Evolutionary conservation across 2,113 vertebrate genomes (phyloP).

Genomic region (Talpa occidentalis): DNA sequence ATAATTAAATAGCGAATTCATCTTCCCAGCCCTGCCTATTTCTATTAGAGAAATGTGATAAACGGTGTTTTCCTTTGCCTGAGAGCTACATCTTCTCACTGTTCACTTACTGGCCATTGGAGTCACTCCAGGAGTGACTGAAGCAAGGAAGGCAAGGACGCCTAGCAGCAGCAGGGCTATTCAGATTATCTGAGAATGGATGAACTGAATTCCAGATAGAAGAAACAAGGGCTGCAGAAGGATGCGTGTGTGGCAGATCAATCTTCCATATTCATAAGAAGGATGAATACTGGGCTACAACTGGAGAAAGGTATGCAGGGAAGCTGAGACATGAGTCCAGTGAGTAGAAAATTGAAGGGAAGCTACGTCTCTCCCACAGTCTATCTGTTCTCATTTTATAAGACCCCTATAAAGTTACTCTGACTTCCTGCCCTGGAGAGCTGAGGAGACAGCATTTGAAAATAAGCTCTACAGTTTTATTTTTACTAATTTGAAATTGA

Average conservation of each 20-base stretch:
- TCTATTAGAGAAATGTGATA: slow-evolving; percentile 15
- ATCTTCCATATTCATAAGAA: background rate
- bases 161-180: background rate
- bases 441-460: background rate
- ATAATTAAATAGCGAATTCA: slow-evolving; percentile 36
- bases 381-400: background rate
- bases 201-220: background rate
- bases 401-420: background rate
- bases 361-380: background rate
- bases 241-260: fast-evolving
- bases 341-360: background rate
- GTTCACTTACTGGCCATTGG: background rate
- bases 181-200: background rate
- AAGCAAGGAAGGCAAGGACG: background rate
- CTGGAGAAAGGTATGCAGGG: background rate
- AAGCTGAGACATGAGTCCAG: background rate
- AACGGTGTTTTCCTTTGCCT: background rate
- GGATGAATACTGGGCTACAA: background rate
- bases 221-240: background rate
- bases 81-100: background rate
- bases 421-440: background rate
- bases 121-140: background rate
- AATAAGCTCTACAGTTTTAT: background rate
- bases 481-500: background rate
- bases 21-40: background rate